Percentiles rank a stretch among this genome's conserved stretches.
These are phyloP conservation scores for Felis chaus DNA, from an alignment of 2,113 vertebrate genomes.

Conservation along the genomic window DNA sequence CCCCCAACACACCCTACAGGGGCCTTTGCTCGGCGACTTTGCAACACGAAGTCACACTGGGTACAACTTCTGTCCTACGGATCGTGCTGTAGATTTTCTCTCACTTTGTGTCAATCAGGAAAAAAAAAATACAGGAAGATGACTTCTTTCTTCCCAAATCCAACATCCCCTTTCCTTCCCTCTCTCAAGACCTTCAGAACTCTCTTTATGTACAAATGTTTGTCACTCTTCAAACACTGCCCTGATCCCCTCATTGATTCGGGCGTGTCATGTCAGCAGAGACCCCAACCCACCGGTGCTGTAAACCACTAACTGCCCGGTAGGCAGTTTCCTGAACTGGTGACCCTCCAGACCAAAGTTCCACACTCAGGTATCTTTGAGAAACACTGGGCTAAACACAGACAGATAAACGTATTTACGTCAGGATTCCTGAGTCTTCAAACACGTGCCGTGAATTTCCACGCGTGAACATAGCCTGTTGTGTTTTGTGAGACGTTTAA, in stretches of 20 bases:
- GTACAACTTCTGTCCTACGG: not conserved
- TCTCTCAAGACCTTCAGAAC: not conserved
- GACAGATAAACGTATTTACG: not conserved
- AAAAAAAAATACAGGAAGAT: too few species aligned
- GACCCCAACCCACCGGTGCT: not conserved
- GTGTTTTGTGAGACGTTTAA: not conserved
- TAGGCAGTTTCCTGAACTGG: not conserved
- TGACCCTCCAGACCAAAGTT: not conserved
- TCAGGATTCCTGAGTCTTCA: not conserved
- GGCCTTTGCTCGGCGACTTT: not conserved
- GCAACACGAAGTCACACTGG: not conserved
- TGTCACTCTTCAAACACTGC: not conserved
- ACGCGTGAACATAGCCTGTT: rapidly evolving
- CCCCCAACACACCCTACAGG: rapidly evolving
- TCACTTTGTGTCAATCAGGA: not conserved
- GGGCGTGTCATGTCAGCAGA: not conserved
- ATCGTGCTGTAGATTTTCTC: rapidly evolving
- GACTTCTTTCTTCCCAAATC: not conserved
- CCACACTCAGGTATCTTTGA: not conserved
- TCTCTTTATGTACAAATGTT: not conserved
- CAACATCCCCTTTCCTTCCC: not conserved
- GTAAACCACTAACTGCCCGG: not conserved
- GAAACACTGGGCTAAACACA: not conserved
- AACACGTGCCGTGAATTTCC: not conserved
- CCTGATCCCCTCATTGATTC: too few species aligned